Base-by-base conservation (phyloP, 2,888 invertebrate species). In the Caenorhabditis uteleia region DNA sequence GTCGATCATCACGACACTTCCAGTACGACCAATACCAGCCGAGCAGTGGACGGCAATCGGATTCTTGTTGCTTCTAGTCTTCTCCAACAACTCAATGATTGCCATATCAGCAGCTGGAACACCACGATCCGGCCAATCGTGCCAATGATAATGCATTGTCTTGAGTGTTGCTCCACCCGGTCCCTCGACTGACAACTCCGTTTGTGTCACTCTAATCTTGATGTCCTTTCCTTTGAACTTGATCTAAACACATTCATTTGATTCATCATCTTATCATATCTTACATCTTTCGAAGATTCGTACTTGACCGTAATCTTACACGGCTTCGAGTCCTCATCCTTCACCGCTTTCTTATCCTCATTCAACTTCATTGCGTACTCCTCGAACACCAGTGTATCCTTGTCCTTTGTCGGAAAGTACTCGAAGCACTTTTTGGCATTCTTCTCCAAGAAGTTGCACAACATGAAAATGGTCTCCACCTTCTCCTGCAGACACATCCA, bases 31-130 rank as follows among this genome's bases (percentile, higher is more conserved):
- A 49, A 73, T 69, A 12, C 72, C 73, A 10, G 73, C 73, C 2
- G 70, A 70, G 48, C 73, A 73, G 38, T 73, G 73, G 6, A 73
- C 60, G 3, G 66, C 68, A 33, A 73, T 73, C 0, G 73, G 73
- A 5, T 21, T 60, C 66, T 58, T 57, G 0, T 62, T 50, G n/a
- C n/a, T n/a, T 4, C 48, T 25, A 21, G 65, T 43, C 29, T 50
- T 55, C 3, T 48, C 49, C 38, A 70, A 46, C 31, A 70, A 38
- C 40, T 70, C 54, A 21, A 61, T 49, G 36, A 67, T 40, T 4
- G 68, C 68, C 43, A 47, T 12, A 42, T 70, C 70, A 23, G 65
- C 68, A 2, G 55, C 27, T 2, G 70, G 70, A 7, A 70, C 70
- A 18, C 65, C 68, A 20, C 70, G 64, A 46, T 70, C 70, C 25